A percentile compares a stretch with the other conserved stretches of the same genome.
Evolutionary conservation across 30 jellyfish, hydroid and myxozoan species (phyloP).

Genomic region (Aurelia sp.): DNA sequence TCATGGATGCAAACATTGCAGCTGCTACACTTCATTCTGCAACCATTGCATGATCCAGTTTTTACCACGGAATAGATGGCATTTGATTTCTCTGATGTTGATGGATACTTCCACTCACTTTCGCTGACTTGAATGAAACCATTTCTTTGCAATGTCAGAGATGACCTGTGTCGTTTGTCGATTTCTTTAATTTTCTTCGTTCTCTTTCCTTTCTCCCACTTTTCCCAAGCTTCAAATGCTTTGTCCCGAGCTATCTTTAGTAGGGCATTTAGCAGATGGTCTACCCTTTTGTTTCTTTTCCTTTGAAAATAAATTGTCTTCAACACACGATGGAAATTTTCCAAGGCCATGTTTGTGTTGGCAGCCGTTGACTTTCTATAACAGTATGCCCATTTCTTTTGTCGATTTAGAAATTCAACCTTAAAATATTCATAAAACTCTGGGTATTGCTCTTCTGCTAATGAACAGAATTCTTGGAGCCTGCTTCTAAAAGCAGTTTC

Average conservation of each 20-base stretch:
- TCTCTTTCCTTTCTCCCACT: slow-evolving; percentile 48
- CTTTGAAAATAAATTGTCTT: slow-evolving; percentile 36
- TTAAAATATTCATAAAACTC: slow-evolving; percentile 29
- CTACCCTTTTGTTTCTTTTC: slow-evolving; percentile 42
- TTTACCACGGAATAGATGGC: neutral
- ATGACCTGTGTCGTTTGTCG: slow-evolving; percentile 40
- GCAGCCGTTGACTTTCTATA: slow-evolving; percentile 53
- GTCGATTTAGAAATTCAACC: slow-evolving; percentile 32
- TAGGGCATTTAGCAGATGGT: slow-evolving; percentile 30
- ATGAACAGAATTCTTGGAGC: slow-evolving; percentile 40
- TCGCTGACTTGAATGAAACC: too few species aligned
- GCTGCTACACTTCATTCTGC: slow-evolving; percentile 22
- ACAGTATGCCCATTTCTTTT: slow-evolving; percentile 57
- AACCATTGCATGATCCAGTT: neutral
- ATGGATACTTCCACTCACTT: too few species aligned
- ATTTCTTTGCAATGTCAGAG: neutral
- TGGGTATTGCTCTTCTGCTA: slow-evolving; percentile 30
- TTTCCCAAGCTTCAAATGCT: slow-evolving; percentile 66
- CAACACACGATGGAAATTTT: slow-evolving; percentile 48
- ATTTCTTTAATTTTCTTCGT: slow-evolving; percentile 47
- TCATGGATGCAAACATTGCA: slow-evolving; percentile 17
- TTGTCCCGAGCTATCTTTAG: slow-evolving; percentile 62
- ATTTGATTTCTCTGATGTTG: too few species aligned
- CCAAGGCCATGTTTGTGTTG: slow-evolving; percentile 56
- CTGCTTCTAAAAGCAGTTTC: slow-evolving; percentile 5